Evolutionary conservation across 2,888 invertebrate species (phyloP).

Genomic region (Eristalis pertinax): DNA sequence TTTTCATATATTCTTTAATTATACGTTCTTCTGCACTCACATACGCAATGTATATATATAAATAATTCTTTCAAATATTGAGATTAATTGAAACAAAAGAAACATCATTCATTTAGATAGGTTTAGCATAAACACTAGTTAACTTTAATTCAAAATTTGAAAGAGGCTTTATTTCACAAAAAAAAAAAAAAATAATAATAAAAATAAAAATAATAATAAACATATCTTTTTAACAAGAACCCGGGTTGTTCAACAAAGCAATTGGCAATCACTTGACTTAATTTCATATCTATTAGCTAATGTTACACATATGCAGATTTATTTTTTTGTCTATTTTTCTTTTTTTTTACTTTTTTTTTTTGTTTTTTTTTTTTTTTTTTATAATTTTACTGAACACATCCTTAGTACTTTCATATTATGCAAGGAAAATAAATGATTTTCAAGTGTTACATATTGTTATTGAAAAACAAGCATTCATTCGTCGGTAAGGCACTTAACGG

Average conservation of each 20-base stretch:
- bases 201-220: slow-evolving; percentile 24
- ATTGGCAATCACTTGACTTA: slow-evolving; percentile 62
- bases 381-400: slow-evolving; percentile 57
- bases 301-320: slow-evolving; percentile 2
- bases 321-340: not conserved
- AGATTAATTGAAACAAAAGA: slow-evolving; percentile 9
- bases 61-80: slow-evolving; percentile 15
- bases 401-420: slow-evolving; percentile 34
- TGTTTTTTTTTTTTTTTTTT: slow-evolving; percentile 15
- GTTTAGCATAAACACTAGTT: slow-evolving; percentile 53
- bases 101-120: slow-evolving; percentile 20
- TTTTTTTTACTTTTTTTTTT: slow-evolving; percentile 6
- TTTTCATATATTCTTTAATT: slow-evolving; percentile 5
- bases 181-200: slow-evolving; percentile 23
- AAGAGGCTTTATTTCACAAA: slow-evolving; percentile 32
- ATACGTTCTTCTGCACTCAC: slow-evolving; percentile 11
- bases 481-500: not conserved
- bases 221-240: not conserved
- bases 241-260: slow-evolving; percentile 35
- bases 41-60: slow-evolving; percentile 19
- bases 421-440: not conserved
- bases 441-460: not conserved
- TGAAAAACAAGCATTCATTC: not conserved
- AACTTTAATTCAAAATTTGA: slow-evolving; percentile 28
- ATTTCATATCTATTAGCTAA: slow-evolving; percentile 25